Evolutionary conservation across 1,140 invertebrate species (phyloP).

Genomic region (Micrasema longulum): DNA sequence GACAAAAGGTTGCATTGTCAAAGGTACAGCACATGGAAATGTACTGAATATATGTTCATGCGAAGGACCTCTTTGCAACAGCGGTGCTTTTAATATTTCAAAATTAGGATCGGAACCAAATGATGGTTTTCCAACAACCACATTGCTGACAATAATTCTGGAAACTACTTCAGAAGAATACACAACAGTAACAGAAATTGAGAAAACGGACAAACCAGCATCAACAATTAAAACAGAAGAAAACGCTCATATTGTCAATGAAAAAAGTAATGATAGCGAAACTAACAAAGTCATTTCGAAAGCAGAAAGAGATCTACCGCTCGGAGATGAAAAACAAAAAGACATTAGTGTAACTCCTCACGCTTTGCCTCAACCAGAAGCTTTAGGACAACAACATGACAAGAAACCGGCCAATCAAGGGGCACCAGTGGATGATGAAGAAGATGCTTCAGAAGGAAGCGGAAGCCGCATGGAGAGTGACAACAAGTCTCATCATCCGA

Average conservation of each 20-base stretch:
- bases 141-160: not conserved
- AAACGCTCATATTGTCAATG: not conserved
- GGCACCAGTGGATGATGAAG: conserved; percentile 52
- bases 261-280: conserved; percentile 12
- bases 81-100: conserved; percentile 35
- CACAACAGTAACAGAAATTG: not conserved
- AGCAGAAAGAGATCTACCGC: conserved; percentile 7
- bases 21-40: conserved; percentile 65
- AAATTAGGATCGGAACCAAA: conserved; percentile 4
- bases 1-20: conserved; percentile 63
- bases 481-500: conserved; percentile 31
- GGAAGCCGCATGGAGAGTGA: conserved; percentile 43
- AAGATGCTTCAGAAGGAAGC: conserved; percentile 51
- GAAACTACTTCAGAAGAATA: too few species aligned
- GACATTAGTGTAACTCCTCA: conserved; percentile 30
- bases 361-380: conserved; percentile 43
- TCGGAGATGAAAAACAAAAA: conserved; percentile 8
- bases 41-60: conserved; percentile 69
- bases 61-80: conserved; percentile 67
- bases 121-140: not conserved
- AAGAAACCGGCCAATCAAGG: conserved; percentile 36
- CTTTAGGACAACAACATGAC: conserved; percentile 49
- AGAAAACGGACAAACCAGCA: not conserved
- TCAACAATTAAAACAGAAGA: not conserved
- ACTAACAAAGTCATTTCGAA: conserved; percentile 20